These are phyloP conservation scores for Sitta europaea DNA, from an alignment of 2,113 vertebrate species.

Conservation along the genomic window DNA sequence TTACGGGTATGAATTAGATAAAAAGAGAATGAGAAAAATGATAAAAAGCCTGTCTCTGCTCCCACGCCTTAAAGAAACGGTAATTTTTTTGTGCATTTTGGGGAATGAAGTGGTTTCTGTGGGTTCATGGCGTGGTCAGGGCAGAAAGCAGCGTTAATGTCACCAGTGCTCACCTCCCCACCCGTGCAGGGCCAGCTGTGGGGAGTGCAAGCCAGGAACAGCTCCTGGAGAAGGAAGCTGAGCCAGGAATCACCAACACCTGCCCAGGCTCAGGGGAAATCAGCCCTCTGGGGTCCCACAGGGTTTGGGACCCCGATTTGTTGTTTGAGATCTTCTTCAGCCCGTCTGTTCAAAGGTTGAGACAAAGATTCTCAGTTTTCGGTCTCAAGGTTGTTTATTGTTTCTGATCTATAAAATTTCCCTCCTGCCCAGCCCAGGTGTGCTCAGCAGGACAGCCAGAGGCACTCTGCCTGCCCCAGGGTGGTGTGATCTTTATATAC, in stretches of 20 bases:
- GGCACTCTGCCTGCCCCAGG: too few relatives aligned
- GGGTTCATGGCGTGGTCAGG: neutral
- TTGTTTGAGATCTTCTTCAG: too few relatives aligned
- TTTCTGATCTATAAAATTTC: too few relatives aligned
- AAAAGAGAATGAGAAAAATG: too few relatives aligned
- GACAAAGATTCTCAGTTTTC: too few relatives aligned
- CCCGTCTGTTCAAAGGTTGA: too few relatives aligned
- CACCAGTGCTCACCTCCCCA: neutral
- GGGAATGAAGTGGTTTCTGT: neutral
- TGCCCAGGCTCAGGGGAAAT: neutral
- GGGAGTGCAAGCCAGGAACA: neutral
- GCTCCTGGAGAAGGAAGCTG: neutral
- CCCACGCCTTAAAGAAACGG: accelerated
- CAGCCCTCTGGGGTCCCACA: too few relatives aligned
- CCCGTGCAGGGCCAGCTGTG: neutral
- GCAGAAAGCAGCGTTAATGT: neutral
- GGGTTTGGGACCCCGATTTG: too few relatives aligned
- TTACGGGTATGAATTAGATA: neutral
- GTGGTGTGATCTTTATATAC: too few relatives aligned
- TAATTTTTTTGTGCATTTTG: neutral
- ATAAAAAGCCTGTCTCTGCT: neutral
- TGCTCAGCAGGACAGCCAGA: too few relatives aligned
- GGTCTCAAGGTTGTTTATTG: too few relatives aligned
- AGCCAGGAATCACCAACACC: accelerated
- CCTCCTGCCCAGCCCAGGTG: too few relatives aligned